A percentile compares a stretch with the other conserved stretches of the same genome.
Conservation (phyloP, 2,888 invertebrate species). For the Cantharis nigra region DNA sequence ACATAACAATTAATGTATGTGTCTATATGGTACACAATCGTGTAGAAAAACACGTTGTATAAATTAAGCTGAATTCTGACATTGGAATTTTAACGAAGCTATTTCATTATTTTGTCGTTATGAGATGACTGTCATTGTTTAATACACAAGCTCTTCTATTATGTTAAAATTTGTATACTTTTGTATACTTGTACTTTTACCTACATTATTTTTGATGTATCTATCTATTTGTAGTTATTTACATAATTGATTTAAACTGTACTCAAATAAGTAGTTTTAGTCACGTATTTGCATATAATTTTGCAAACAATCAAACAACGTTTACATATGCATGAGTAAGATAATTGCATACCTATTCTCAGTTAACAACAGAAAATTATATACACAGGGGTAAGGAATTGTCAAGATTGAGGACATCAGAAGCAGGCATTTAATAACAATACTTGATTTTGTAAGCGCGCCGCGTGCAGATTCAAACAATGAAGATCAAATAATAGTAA, state of each 20-base stretch:
- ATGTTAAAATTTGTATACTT: background rate
- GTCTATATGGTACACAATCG: constrained; percentile 32
- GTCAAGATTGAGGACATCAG: constrained; percentile 30
- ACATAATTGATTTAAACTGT: background rate
- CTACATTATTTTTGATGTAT: background rate
- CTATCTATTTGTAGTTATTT: background rate
- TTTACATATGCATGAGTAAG: constrained; percentile 26
- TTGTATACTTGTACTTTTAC: background rate
- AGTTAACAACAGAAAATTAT: constrained; percentile 16
- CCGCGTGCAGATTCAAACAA: constrained; percentile 28
- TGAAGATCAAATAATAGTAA: constrained; percentile 28
- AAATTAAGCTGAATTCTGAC: constrained; percentile 48
- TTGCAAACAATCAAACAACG: background rate
- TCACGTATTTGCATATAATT: background rate
- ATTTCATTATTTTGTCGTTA: constrained; percentile 52
- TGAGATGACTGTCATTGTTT: constrained; percentile 46
- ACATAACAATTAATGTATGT: constrained; percentile 40
- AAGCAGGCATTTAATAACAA: constrained; percentile 35
- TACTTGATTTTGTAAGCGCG: constrained; percentile 31
- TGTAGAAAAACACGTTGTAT: constrained; percentile 41
- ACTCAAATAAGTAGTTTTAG: background rate
- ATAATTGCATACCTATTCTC: constrained; percentile 19
- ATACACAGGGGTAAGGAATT: constrained; percentile 29
- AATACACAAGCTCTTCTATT: constrained; percentile 20
- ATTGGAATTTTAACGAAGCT: constrained; percentile 52